These are phyloP conservation scores for Lochmaea capreae DNA, from an alignment of 2,888 invertebrate species.

Conservation along the genomic window DNA sequence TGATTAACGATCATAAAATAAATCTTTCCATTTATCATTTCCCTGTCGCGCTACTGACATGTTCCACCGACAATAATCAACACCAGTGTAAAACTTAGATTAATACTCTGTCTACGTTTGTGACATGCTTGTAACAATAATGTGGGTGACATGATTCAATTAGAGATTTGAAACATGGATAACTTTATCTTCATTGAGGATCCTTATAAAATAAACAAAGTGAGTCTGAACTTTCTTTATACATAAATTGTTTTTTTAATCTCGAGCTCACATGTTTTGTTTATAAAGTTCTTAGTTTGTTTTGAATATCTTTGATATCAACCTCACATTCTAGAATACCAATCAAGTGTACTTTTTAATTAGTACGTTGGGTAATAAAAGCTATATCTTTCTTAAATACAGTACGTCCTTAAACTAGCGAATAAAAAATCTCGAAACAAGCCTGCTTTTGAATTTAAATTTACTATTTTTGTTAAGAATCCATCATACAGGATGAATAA, in stretches of 20 bases:
- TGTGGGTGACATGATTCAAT: slow-evolving; percentile 22
- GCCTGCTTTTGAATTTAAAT: no score
- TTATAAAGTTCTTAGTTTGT: neutral
- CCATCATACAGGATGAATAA: no score
- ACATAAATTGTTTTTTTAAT: neutral
- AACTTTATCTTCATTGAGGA: slow-evolving; percentile 25
- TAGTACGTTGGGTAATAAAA: no score
- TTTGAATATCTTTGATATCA: no score
- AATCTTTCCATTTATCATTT: neutral
- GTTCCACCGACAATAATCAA: slow-evolving; percentile 7
- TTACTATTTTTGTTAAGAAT: no score
- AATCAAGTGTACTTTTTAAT: no score
- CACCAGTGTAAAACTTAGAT: slow-evolving; percentile 11
- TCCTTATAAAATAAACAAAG: slow-evolving; percentile 9
- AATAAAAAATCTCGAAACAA: no score
- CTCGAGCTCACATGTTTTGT: neutral
- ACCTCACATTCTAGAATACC: no score
- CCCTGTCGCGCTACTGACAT: slow-evolving; percentile 1
- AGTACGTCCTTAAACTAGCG: no score
- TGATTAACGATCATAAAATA: neutral
- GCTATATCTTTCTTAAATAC: no score
- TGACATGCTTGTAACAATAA: slow-evolving; percentile 2
- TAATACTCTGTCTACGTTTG: slow-evolving; percentile 15
- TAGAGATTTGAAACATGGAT: slow-evolving; percentile 23
- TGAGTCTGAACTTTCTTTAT: slow-evolving; percentile 7